These are phyloP conservation scores for Chorisops tibialis DNA, from an alignment of 2,888 invertebrate genomes.

Conservation along the genomic window DNA sequence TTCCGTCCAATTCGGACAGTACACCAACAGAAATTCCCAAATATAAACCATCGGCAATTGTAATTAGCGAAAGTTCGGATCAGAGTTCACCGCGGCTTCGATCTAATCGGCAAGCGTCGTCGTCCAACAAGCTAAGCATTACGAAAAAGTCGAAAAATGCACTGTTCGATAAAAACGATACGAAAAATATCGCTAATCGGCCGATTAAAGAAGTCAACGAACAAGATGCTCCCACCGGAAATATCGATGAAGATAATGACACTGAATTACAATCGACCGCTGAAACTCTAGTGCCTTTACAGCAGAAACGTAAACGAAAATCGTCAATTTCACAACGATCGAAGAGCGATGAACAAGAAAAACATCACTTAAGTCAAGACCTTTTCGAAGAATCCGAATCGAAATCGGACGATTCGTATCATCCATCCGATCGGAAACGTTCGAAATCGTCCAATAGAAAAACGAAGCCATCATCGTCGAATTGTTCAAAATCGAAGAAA, in stretches of 20 bases:
- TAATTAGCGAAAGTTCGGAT: background rate
- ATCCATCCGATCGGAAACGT: background rate
- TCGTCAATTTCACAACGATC: no score
- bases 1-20: background rate
- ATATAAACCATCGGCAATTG: constrained; percentile 18
- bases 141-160: background rate
- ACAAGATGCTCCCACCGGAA: no score
- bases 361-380: constrained; percentile 19
- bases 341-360: background rate
- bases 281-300: no score
- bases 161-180: background rate
- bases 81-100: no score
- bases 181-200: no score
- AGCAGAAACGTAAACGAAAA: no score
- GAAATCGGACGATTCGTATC: background rate
- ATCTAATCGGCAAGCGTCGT: no score
- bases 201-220: no score
- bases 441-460: background rate
- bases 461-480: background rate
- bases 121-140: no score
- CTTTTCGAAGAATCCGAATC: constrained; percentile 27
- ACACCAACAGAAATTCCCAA: background rate
- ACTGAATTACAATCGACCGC: no score
- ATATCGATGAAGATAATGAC: no score
- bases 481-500: background rate